A percentile compares a stretch with the other conserved stretches of the same genome.
These are phyloP conservation scores for Marisa cornuarietis DNA, from an alignment of 1,140 invertebrate genomes.

Conservation along the genomic window DNA sequence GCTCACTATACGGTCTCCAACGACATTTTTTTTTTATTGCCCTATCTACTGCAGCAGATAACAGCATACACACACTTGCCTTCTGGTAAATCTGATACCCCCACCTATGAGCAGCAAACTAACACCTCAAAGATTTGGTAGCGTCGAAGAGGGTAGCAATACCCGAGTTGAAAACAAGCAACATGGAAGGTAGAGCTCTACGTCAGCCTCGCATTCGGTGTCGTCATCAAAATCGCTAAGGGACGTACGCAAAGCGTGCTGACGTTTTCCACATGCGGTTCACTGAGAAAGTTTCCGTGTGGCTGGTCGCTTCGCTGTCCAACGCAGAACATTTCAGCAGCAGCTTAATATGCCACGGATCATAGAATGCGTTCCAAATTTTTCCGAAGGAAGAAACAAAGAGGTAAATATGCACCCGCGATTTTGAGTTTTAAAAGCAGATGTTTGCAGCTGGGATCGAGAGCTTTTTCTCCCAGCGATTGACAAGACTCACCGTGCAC, in stretches of 20 bases:
- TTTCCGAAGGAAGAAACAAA: slow-evolving; percentile 71
- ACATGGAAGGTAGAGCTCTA: slow-evolving; percentile 33
- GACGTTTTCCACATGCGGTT: slow-evolving; percentile 43
- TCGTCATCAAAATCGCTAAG: slow-evolving; percentile 56
- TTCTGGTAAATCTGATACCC: no score
- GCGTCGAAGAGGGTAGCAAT: background rate
- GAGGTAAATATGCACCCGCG: slow-evolving; percentile 59
- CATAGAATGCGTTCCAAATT: slow-evolving; percentile 72
- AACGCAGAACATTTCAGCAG: background rate
- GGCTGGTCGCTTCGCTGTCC: background rate
- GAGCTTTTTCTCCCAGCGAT: no score
- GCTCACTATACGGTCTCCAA: no score
- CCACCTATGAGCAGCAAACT: no score
- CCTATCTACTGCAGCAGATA: no score
- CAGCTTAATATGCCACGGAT: slow-evolving; percentile 57
- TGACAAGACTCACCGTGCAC: no score
- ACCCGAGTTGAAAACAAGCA: slow-evolving; percentile 38
- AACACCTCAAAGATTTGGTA: background rate
- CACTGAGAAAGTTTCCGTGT: slow-evolving; percentile 25
- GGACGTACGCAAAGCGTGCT: slow-evolving; percentile 54
- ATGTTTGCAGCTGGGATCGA: no score
- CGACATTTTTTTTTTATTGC: no score
- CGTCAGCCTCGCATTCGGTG: slow-evolving; percentile 46
- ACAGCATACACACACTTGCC: no score
- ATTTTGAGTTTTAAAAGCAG: no score